Conservation (phyloP, 2,113 vertebrate species). For the Zosterops lateralis region DNA sequence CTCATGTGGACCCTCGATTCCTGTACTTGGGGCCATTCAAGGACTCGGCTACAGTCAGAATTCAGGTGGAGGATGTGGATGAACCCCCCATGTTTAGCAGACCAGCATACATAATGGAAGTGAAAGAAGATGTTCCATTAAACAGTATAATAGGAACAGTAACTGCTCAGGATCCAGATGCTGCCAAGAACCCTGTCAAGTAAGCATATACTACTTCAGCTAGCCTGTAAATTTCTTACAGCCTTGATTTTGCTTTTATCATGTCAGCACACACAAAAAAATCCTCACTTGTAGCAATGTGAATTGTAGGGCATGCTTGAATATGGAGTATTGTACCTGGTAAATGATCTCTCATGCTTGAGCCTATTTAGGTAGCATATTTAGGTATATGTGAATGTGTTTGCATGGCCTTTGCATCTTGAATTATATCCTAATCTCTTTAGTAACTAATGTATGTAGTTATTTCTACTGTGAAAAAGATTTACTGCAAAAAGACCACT, state of each 20-base stretch:
- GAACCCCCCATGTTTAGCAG: constrained; percentile 90
- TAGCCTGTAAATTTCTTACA: not conserved
- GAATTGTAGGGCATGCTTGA: not conserved
- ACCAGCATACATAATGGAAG: constrained; percentile 85
- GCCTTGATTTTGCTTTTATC: not conserved
- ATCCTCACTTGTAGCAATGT: not conserved
- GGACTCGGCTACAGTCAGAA: constrained; percentile 85
- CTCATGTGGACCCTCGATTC: constrained; percentile 83
- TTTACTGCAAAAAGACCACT: not conserved
- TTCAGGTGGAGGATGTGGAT: constrained; percentile 89
- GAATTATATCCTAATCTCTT: not conserved
- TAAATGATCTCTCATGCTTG: not conserved
- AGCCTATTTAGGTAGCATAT: not conserved
- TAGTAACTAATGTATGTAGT: not conserved
- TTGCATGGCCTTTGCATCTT: not conserved
- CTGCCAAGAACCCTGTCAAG: constrained; percentile 85
- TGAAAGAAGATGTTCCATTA: constrained; percentile 83
- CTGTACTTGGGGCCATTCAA: constrained; percentile 86
- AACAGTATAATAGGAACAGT: constrained; percentile 83
- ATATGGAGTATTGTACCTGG: not conserved
- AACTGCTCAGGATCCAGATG: constrained; percentile 87
- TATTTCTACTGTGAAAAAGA: not conserved
- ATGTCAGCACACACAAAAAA: not conserved
- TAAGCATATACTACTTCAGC: constrained; percentile 68
- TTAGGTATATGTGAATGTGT: not conserved